Base-by-base conservation (phyloP, 30 jellyfish, hydroid and myxozoan species). In the Mastigias papua region DNA sequence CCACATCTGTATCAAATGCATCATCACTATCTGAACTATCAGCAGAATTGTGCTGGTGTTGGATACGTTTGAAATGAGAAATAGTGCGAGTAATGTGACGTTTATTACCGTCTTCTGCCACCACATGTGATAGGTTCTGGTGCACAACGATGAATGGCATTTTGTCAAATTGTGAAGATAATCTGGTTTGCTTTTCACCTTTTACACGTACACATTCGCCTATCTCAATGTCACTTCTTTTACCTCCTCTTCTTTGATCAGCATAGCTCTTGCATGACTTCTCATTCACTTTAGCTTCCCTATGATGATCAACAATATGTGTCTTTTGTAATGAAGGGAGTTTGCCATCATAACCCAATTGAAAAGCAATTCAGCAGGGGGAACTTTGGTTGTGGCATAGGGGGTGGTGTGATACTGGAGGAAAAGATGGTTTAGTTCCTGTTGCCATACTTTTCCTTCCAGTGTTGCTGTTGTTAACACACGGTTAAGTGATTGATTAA, bases 311-410 rank as follows among this genome's bases (percentile, higher is more conserved):
- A 11, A 76, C 76, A 2, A 76, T 81, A 5, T n/a, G 34, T 21
- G 48, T 76, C 17, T 20, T 76, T 34, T 31, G 26, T 34, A 80
- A 10, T 54, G 49, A 42, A 10, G 90, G 81, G 20, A 80, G 50
- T 42, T 80, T n/a, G n/a, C n/a, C 33, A 17, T 82, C 0, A 57
- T 42, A 19, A 25, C 15, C 17, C 90, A 0, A 31, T 80, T 80
- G 90, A 86, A 75, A 11, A 87, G 80, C 11, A 87, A 60, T 54
- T 87, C 70, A 15, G 76, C 71, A 2, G 93, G 92, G 6, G 87
- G 54, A 6, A n/a, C 78, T 4, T 73, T 73, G 1, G 96, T 87
- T 26, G 72, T 66, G 30, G 69, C 32, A 75, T 80, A 89, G 31
- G 97, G 93, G 46, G 97, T 68, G 42, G 76, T 58, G 16, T 78